These are phyloP conservation scores for Scartelaos histophorus DNA, from an alignment of 2,113 vertebrate genomes.

Conservation along the genomic window DNA sequence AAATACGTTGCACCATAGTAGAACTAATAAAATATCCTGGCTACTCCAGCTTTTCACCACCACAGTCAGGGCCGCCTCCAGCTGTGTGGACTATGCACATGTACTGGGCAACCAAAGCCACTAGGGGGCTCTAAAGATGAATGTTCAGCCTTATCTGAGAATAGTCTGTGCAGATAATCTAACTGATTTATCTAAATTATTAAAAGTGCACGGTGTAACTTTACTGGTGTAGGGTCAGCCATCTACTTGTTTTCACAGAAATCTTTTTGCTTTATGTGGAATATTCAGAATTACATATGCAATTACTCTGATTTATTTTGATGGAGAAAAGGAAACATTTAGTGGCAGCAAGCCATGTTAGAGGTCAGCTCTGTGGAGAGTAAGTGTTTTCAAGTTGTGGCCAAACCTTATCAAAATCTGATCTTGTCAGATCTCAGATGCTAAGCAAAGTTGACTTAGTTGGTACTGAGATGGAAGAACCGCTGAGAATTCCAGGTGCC, in stretches of 20 bases:
- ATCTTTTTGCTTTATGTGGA: no score
- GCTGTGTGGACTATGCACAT: not conserved
- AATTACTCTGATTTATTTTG: not conserved
- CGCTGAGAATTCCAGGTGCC: no score
- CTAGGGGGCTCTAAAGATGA: not conserved
- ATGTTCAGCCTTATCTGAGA: no score
- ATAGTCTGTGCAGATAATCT: no score
- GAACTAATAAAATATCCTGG: not conserved
- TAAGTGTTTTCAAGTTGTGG: not conserved
- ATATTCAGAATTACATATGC: no score
- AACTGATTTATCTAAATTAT: not conserved
- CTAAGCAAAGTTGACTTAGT: no score
- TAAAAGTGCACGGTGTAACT: not conserved
- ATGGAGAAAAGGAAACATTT: not conserved
- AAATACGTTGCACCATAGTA: not conserved
- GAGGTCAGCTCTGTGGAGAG: not conserved
- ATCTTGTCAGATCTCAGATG: no score
- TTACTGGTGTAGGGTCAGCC: not conserved
- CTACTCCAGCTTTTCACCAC: conserved; percentile 3
- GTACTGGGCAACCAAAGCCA: not conserved
- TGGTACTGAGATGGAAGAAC: no score
- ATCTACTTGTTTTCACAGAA: no score
- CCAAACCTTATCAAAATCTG: no score
- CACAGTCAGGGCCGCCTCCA: not conserved
- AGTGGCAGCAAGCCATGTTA: not conserved